phyloP scores from a whole-genome alignment of 1,140 invertebrate species.

The Delia radicum region DNA sequence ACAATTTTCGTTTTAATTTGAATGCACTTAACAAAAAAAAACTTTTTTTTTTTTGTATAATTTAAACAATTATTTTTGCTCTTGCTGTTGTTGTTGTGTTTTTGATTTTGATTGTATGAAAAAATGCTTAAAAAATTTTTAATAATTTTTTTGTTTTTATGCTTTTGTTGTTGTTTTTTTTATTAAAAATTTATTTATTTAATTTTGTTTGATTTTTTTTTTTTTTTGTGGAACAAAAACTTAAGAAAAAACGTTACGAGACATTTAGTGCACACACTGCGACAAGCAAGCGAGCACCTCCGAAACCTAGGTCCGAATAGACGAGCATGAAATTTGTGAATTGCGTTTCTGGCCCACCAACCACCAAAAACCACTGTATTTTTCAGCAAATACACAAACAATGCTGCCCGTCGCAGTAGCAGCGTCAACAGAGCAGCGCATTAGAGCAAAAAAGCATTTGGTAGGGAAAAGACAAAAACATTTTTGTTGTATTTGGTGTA shows the following conservation, averaged over 20 bases:
- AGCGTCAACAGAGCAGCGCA: neutral
- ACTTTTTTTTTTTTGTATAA: too few species aligned
- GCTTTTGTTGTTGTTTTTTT: neutral
- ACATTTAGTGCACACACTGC: conserved; percentile 25
- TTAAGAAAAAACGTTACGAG: conserved; percentile 23
- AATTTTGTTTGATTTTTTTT: conserved; percentile 9
- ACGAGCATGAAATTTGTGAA: conserved; percentile 48
- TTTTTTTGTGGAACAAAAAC: conserved; percentile 16
- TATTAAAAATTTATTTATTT: neutral
- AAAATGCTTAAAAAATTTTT: neutral
- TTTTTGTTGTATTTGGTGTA: too few species aligned
- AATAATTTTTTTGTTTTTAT: neutral
- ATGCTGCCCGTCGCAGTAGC: neutral
- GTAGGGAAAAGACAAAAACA: neutral
- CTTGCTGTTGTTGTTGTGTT: neutral
- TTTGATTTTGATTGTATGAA: neutral
- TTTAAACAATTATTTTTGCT: neutral
- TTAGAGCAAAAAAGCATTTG: neutral
- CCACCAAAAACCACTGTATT: conserved; percentile 31
- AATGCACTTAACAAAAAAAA: neutral
- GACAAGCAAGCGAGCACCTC: conserved; percentile 50
- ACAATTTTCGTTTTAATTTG: neutral
- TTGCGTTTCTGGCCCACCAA: conserved; percentile 52
- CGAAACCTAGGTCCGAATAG: conserved; percentile 56
- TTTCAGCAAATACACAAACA: neutral